A percentile compares a stretch with the other conserved stretches of the same genome.
Evolutionary conservation across 2,113 vertebrate genomes (phyloP).

Genomic region (Chunga burmeisteri): DNA sequence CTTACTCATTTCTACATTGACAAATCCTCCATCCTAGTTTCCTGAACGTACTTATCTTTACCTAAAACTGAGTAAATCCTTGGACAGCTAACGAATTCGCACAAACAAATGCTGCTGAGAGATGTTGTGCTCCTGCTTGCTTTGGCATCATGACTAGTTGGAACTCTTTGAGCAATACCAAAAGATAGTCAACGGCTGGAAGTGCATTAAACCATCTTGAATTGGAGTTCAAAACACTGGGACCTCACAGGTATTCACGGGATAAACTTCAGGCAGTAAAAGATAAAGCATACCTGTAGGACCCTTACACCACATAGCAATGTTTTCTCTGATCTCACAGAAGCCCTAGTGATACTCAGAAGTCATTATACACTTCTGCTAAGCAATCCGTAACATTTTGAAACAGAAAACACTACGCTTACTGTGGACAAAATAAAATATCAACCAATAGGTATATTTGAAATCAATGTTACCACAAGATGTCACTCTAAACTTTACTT

Average conservation of each 20-base stretch:
- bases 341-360: neutral
- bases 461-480: slow-evolving; percentile 74
- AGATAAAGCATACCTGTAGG: neutral
- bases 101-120: neutral
- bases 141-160: neutral
- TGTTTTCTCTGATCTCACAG: neutral
- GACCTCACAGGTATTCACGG: neutral
- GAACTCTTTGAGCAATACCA: neutral
- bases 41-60: neutral
- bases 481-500: slow-evolving; percentile 74
- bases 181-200: neutral
- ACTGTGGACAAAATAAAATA: neutral
- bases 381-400: neutral
- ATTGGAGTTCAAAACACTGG: neutral
- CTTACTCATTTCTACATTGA: neutral
- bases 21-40: neutral
- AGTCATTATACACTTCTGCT: neutral
- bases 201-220: neutral
- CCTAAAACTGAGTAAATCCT: neutral
- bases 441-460: neutral
- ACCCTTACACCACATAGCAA: neutral
- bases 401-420: neutral
- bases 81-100: neutral
- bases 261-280: neutral
- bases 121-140: neutral